Evolutionary conservation across 92 coral and sea anemone species (phyloP), one percentile per base, ranked within the genome.

Genomic region (Ricordea florida): DNA sequence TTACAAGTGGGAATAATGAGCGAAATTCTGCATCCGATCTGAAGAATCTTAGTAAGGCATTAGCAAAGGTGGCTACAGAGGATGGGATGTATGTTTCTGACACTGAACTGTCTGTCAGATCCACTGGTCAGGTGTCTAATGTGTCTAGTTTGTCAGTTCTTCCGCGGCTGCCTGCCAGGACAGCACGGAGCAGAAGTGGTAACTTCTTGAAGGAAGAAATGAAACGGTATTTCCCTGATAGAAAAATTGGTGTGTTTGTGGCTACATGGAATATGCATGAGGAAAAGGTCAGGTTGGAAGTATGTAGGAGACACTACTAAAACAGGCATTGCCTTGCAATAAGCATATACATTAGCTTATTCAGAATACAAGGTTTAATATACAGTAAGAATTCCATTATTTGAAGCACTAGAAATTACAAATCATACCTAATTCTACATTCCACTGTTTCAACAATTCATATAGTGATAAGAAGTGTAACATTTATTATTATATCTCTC

Each of bases 201-300:
- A 91, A 91, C 79, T 94, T 94, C 80, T 62, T 94, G 25, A 72
- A 67, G 53, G 97, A 94, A 55, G 98, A 94, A 69, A 85, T 94
- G 89, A 92, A 92, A 61, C 87, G 83, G 10, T 88, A 94, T 66
- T 77, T 94, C 38, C 98, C 98, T 24, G 97, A 94, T 57, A 76
- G 62, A 3, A 74, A 67, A 57, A 81, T 94, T 64, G 91, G 91
- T 10, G 60, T 94, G 31, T 94, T 94, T 82, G 86, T 94, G 16
- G 94, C 93, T 62, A 94, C 98, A 16, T 94, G 98, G 98, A 94
- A 94, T 59, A 94, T 94, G 98, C 98, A 94, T 36, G 98, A 93
- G 48, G 98, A 94, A 69, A 94, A 94, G 98, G 98, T 94, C 27
- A 70, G 40, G 0, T 25, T n/a, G n/a, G n/a, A n/a, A n/a, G n/a